Evolutionary conservation across 2,113 vertebrate genomes (phyloP).

Genomic region (Nothobranchius furzeri): DNA sequence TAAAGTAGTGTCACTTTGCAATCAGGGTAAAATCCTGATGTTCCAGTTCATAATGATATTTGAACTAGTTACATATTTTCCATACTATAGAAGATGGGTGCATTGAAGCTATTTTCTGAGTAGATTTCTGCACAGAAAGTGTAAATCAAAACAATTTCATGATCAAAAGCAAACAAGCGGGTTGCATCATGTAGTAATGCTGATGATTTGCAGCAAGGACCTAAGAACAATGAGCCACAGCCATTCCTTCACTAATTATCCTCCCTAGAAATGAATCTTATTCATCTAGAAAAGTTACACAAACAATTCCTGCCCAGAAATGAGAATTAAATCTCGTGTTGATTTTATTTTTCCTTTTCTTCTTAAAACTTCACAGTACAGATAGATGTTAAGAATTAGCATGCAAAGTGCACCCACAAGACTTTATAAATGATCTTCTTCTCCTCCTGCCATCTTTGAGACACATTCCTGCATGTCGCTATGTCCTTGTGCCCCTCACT

Average conservation of each 20-base stretch:
- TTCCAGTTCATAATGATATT: background rate
- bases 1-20: background rate
- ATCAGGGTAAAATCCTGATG: background rate
- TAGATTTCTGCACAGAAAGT: background rate
- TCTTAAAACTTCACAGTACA: slow-evolving; percentile 8
- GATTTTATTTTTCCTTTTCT: background rate
- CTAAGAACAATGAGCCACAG: background rate
- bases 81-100: background rate
- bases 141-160: background rate
- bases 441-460: slow-evolving; percentile 24
- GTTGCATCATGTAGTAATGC: background rate
- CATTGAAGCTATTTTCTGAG: background rate
- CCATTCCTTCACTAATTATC: slow-evolving; percentile 22
- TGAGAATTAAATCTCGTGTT: slow-evolving; percentile 16
- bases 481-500: slow-evolving; percentile 33
- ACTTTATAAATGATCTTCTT: slow-evolving; percentile 38
- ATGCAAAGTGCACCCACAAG: slow-evolving; percentile 46
- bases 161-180: too few species aligned
- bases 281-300: background rate
- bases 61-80: background rate
- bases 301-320: too few species aligned
- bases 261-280: background rate
- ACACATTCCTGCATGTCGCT: slow-evolving; percentile 28
- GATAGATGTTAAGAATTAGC: slow-evolving; percentile 14
- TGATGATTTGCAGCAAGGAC: slow-evolving; percentile 24